Evolutionary conservation across 2,797 vertebrate genomes (phyloP).

Genomic region (Sebastes elongatus): DNA sequence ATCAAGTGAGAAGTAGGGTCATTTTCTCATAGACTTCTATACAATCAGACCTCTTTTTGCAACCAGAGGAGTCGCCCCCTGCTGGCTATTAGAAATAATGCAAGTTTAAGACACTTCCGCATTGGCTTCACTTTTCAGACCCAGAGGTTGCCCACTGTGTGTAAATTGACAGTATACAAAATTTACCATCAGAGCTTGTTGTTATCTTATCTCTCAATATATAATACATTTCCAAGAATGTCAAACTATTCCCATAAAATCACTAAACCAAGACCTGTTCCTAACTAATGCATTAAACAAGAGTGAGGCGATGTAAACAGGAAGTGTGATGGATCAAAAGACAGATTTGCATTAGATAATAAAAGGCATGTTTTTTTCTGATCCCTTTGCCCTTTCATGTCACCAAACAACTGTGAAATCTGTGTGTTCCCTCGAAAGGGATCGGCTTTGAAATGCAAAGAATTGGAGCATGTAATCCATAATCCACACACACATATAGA

Average conservation of each 20-base stretch:
- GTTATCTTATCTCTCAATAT: neutral
- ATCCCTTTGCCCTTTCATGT: slow-evolving; percentile 8
- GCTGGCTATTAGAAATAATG: no score
- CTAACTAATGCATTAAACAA: neutral
- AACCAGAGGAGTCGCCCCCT: no score
- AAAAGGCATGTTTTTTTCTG: neutral
- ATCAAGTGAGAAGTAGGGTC: no score
- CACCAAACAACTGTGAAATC: slow-evolving; percentile 16
- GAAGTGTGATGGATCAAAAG: neutral
- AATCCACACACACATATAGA: slow-evolving; percentile 63
- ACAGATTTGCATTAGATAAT: neutral
- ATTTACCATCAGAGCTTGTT: no score
- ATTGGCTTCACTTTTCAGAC: no score
- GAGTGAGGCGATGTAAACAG: neutral
- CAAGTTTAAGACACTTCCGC: no score
- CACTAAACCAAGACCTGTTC: neutral
- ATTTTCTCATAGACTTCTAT: no score
- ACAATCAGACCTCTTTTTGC: no score
- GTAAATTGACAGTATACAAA: no score
- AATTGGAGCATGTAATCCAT: slow-evolving; percentile 72
- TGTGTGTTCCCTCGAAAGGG: slow-evolving; percentile 27
- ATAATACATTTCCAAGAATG: neutral
- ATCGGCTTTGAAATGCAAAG: slow-evolving; percentile 56
- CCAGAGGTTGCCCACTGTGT: no score
- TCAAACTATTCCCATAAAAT: neutral